Evolutionary conservation across 2,797 vertebrate genomes (phyloP).

Genomic region (Poeciliopsis presidionis): DNA sequence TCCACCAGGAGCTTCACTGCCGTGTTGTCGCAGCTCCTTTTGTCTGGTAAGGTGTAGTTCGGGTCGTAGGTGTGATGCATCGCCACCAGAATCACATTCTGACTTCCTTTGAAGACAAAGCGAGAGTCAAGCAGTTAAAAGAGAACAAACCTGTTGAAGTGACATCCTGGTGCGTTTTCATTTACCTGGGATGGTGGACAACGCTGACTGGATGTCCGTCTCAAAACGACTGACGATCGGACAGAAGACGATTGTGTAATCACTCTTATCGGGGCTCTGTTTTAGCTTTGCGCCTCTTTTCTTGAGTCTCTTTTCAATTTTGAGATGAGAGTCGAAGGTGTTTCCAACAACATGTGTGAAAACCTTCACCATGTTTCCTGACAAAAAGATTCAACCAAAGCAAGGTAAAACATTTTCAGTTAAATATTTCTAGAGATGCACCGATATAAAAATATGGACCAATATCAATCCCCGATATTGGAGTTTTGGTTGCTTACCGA

Average conservation of each 20-base stretch:
- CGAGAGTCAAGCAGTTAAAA: background rate
- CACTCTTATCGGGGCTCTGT: rapidly evolving
- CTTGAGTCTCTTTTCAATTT: constrained; percentile 12
- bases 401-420: background rate
- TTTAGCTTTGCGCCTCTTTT: background rate
- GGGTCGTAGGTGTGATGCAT: constrained; percentile 57
- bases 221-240: constrained; percentile 50
- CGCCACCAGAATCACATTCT: constrained; percentile 49
- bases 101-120: background rate
- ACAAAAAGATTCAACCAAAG: background rate
- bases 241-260: constrained; percentile 46
- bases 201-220: constrained; percentile 37
- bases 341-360: background rate
- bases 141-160: background rate
- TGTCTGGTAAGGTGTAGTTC: constrained; percentile 28
- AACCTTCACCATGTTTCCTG: constrained; percentile 34
- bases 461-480: too few species aligned
- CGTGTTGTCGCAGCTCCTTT: rapidly evolving
- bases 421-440: too few species aligned
- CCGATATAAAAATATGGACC: too few species aligned
- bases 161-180: constrained; percentile 9
- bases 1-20: constrained; percentile 10
- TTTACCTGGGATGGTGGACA: constrained; percentile 39
- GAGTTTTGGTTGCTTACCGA: too few species aligned
- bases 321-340: background rate